Evolutionary conservation across 2,888 invertebrate genomes (phyloP).

Genomic region (Hypercompe scribonia): DNA sequence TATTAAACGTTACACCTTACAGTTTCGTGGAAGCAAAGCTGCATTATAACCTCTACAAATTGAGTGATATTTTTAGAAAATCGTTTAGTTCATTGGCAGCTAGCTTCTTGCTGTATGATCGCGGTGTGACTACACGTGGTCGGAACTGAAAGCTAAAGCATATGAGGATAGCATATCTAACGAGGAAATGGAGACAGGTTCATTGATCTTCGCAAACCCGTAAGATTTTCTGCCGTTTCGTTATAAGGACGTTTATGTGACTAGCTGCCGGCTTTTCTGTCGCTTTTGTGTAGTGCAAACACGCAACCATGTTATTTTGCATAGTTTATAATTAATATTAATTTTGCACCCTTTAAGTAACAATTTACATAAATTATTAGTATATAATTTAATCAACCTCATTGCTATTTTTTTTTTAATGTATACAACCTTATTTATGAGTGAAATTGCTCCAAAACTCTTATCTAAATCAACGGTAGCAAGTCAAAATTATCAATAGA

Average conservation of each 20-base stretch:
- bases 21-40: slow-evolving; percentile 59
- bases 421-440: neutral
- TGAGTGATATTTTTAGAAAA: slow-evolving; percentile 84
- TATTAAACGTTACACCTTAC: slow-evolving; percentile 56
- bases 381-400: slow-evolving; percentile 1
- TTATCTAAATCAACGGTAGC: neutral
- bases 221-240: slow-evolving; percentile 68
- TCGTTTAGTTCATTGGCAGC: slow-evolving; percentile 80
- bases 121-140: slow-evolving; percentile 75
- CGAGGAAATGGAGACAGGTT: slow-evolving; percentile 70
- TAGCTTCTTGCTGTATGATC: slow-evolving; percentile 68
- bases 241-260: slow-evolving; percentile 62
- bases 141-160: slow-evolving; percentile 56
- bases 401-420: neutral
- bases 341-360: slow-evolving; percentile 18
- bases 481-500: neutral
- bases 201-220: slow-evolving; percentile 75
- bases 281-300: slow-evolving; percentile 57
- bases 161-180: slow-evolving; percentile 50
- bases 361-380: slow-evolving; percentile 30
- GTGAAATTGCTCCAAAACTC: neutral
- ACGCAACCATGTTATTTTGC: slow-evolving; percentile 47
- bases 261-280: slow-evolving; percentile 56
- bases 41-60: slow-evolving; percentile 80
- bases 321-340: slow-evolving; percentile 33